Base-by-base conservation (phyloP, 2,888 invertebrate species). In the Stenodema calcarata region DNA sequence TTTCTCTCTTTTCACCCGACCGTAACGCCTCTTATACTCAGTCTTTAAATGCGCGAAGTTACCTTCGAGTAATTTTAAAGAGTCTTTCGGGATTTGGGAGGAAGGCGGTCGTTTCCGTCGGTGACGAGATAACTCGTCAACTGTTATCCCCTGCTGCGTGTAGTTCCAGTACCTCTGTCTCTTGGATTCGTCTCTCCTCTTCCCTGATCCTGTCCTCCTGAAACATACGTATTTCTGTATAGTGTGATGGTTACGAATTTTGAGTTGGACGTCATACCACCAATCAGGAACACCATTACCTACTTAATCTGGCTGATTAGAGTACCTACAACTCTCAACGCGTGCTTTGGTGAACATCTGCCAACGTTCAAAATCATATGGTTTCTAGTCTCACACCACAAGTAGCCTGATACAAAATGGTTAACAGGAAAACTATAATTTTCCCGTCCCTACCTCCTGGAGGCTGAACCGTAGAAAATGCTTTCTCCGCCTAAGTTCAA, bases 111-210 rank as follows among this genome's bases (percentile, higher is more conserved):
- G 75, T 76, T 88, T 82, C 12, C 88, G 80, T 50, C 89, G 82
- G 86, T 86, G 86, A 12, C 86, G 81, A 42, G 87, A 86, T 16
- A 88, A 87, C 54, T 88, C 88, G 87, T 89, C 89, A 28, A 89
- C 89, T 2, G 89, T 88, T 16, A 88, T 47, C 14, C 88, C 88
- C 6, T 87, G 87, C 75, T 85, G 87, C n/a, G 82, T 50, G 28
- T 78, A 86, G 41, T 75, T 76, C 88, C 88, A 88, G 82, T 88
- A 88, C 54, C 87, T 84, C 50, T 87, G 88, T 44, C 88, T 78
- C 62, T 62, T 83, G 3, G 44, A 12, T 23, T 87, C 82, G 28
- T 86, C 86, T 69, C 86, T 62, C 62, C 85, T 75, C 44, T 35
- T 79, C 42, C 76, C 86, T 42, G 86, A 86, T 16, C 73, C 80